These are phyloP conservation scores for Geococcyx californianus DNA, from an alignment of 2,113 vertebrate genomes.

Conservation along the genomic window DNA sequence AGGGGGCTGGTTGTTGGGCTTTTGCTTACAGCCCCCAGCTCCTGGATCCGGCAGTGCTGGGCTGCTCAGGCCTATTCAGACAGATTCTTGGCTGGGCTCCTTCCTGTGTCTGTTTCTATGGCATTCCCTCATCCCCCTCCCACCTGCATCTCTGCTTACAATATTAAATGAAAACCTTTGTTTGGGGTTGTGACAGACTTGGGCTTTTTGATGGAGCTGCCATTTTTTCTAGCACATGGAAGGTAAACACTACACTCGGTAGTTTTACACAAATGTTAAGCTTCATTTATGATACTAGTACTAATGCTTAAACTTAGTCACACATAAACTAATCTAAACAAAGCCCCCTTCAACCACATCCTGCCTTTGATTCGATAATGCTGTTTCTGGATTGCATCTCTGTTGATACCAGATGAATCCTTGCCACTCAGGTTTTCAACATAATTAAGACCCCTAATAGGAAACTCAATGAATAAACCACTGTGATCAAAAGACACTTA, in stretches of 20 bases:
- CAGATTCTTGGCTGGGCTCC: neutral
- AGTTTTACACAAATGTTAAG: neutral
- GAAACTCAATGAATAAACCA: neutral
- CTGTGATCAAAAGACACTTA: neutral
- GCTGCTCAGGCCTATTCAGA: neutral
- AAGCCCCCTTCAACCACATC: neutral
- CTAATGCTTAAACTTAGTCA: neutral
- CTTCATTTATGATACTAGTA: neutral
- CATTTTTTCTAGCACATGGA: neutral
- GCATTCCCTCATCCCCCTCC: neutral
- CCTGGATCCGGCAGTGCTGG: fast-evolving
- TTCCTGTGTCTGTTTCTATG: slow-evolving; percentile 31
- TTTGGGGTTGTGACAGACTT: neutral
- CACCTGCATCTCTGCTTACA: neutral
- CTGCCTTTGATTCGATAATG: neutral
- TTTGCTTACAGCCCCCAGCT: neutral
- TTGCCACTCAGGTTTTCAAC: neutral
- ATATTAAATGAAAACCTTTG: slow-evolving; percentile 1
- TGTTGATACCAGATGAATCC: neutral
- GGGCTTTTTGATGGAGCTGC: neutral
- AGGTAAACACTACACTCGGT: neutral
- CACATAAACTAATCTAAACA: neutral
- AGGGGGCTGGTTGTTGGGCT: neutral
- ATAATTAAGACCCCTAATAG: neutral
- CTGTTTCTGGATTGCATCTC: neutral